Base-by-base conservation (phyloP, 2,888 invertebrate genomes). In the Sphaeridia pumilis region DNA sequence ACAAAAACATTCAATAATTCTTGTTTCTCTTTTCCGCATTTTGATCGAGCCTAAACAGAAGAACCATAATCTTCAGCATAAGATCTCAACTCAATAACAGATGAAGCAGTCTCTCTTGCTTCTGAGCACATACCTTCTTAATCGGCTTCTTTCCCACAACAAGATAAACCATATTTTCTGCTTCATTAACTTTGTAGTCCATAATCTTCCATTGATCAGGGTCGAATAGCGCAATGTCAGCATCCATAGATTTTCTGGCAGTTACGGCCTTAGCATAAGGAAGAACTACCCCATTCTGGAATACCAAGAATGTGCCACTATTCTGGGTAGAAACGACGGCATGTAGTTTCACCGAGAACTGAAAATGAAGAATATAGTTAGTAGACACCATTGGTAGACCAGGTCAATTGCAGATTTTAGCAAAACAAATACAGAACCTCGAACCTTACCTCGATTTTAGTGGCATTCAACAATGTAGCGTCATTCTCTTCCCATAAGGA, bases 401-500 rank as follows among this genome's bases (percentile, higher is more conserved):
- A n/a, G n/a, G n/a, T n/a, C n/a, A n/a, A n/a, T n/a, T n/a, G n/a
- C n/a, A n/a, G n/a, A n/a, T n/a, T 14, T 31, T 10, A 31, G 14
- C 31, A 31, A 31, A 31, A 31, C 38, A 14, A 5, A 17, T 17
- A 38, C 4, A 17, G 20, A 38, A 38, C 20, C 7, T 3, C n/a
- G 4, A 27, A 21, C 14, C 22, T 41, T 49, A 61, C 63, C 55
- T 61, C 61, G 20, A 54, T 48, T 49, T 63, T 63, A 12, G 44
- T 58, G 1, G 57, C 35, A 10, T 52, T 38, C 1, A 27, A 27
- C 12, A 63, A 26, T 22, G 55, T 49, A 12, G 58, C 51, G 35
- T 63, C 63, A 28, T 46, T 48, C 36, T 63, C 63, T 26, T 60
- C 53, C 61, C 61, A 63, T 17, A 61, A 31, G n/a, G 49, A 57